Base-by-base conservation (phyloP, 2,113 vertebrate genomes). In the Hemicordylus capensis region DNA sequence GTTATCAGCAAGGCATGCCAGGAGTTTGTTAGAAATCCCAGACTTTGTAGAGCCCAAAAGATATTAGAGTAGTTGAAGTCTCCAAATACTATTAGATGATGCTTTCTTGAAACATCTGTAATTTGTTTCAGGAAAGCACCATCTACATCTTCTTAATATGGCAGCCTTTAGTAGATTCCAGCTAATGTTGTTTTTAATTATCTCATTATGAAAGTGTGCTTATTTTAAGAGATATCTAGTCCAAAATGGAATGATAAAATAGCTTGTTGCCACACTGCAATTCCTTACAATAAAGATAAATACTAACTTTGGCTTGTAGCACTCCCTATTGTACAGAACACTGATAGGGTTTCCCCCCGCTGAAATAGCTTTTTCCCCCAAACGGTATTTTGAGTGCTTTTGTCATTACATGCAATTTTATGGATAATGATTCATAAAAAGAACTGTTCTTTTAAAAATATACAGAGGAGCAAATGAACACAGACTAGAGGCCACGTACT, bases 191-290 rank as follows among this genome's bases (percentile, higher is more conserved):
- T n/a, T n/a, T n/a, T n/a, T n/a, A n/a, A n/a, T n/a, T n/a, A n/a
- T 70, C 12, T 34, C 61, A 67, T 46, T 54, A 54, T 31, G 48
- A 58, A 81, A 37, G 2, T 94, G 89, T 84, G 85, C 79, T 88
- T 92, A 94, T 93, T 91, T 91, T 58, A 95, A 90, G 82, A 92
- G 56, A 88, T 77, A 91, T 80, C 90, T 94, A 92, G 94, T 95
- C 87, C 94, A 92, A 94, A 82, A 26, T 20, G 74, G 87, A 74
- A 10, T 46, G n/a, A 31, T 20, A 42, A 54, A 54, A 58, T 70
- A 59, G 48, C 37, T 42, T 78, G 46, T 76, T 76, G 46, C 76
- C 59, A 70, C 12, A 59, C 3, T 44, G 54, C 54, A 83, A 83
- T 90, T 88, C 87, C 80, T 80, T 80, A 85, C 26, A 72, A 77